Percentiles rank a stretch among this genome's conserved stretches.
phyloP scores from a whole-genome alignment of 1,140 invertebrate genomes.

The Hypsibius dujardini region DNA sequence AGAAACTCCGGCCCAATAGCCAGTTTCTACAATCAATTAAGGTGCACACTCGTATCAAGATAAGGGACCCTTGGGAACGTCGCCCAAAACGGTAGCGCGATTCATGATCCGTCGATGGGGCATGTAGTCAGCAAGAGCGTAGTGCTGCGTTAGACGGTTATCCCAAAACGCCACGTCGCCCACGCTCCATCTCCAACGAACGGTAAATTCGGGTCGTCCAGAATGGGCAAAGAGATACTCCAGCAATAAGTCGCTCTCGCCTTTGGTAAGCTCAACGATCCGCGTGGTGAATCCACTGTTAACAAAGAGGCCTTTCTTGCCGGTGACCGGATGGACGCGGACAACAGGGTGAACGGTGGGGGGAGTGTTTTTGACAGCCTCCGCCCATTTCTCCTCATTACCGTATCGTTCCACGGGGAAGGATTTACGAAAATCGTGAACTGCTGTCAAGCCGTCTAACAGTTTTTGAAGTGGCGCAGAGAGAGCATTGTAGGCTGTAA shows the following conservation, averaged over 20 bases:
- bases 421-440: background rate
- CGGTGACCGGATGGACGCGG: background rate
- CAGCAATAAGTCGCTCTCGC: background rate
- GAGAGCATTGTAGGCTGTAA: background rate
- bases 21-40: no score
- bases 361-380: background rate
- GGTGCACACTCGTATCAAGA: no score
- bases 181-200: background rate
- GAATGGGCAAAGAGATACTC: background rate
- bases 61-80: background rate
- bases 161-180: background rate
- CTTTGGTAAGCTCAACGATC: background rate
- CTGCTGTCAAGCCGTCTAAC: background rate
- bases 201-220: background rate
- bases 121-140: background rate
- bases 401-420: background rate
- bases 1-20: no score
- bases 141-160: constrained; percentile 9
- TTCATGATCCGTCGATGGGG: background rate
- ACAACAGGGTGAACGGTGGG: background rate
- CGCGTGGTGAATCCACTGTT: background rate
- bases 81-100: constrained; percentile 8
- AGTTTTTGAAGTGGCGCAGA: background rate
- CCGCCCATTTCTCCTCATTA: background rate
- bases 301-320: background rate